These are phyloP conservation scores for Tetraneura akinire DNA, from an alignment of 1,140 invertebrate genomes.

Conservation along the genomic window DNA sequence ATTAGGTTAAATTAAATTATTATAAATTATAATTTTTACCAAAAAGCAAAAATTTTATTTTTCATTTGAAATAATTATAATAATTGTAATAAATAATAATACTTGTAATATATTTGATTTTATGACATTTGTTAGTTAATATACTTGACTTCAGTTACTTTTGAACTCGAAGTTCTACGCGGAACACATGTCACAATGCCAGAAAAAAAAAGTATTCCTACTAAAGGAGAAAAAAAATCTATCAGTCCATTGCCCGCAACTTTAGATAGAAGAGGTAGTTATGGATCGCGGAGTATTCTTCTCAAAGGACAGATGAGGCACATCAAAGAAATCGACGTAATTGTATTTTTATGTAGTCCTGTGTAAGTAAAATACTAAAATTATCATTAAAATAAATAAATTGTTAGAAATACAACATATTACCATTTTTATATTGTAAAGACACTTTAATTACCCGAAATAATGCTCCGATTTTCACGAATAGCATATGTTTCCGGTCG, in stretches of 20 bases:
- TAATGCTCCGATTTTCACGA: too few relatives aligned
- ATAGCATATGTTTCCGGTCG: too few relatives aligned
- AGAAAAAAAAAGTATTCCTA: constrained; percentile 52
- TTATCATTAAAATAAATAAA: too few relatives aligned
- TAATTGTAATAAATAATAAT: too few relatives aligned
- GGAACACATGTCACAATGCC: constrained; percentile 57
- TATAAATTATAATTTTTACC: too few relatives aligned
- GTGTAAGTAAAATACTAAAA: constrained; percentile 65
- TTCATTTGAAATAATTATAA: too few relatives aligned
- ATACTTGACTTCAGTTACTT: constrained; percentile 73
- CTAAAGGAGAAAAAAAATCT: constrained; percentile 51
- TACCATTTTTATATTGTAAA: too few relatives aligned
- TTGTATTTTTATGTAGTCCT: constrained; percentile 83
- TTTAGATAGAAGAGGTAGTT: constrained; percentile 67
- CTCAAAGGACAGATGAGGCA: constrained; percentile 85
- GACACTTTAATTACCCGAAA: too few relatives aligned
- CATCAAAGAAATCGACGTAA: constrained; percentile 73
- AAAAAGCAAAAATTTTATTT: too few relatives aligned
- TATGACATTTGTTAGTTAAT: constrained; percentile 63
- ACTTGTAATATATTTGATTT: background rate
- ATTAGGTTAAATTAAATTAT: too few relatives aligned
- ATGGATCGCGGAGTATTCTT: constrained; percentile 70
- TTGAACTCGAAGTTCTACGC: constrained; percentile 73
- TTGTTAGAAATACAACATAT: too few relatives aligned
- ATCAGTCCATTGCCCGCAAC: constrained; percentile 52